Percentiles rank a stretch among this genome's conserved stretches.
These are phyloP conservation scores for Yponomeuta sedellus DNA, from an alignment of 2,888 invertebrate species.

Conservation along the genomic window DNA sequence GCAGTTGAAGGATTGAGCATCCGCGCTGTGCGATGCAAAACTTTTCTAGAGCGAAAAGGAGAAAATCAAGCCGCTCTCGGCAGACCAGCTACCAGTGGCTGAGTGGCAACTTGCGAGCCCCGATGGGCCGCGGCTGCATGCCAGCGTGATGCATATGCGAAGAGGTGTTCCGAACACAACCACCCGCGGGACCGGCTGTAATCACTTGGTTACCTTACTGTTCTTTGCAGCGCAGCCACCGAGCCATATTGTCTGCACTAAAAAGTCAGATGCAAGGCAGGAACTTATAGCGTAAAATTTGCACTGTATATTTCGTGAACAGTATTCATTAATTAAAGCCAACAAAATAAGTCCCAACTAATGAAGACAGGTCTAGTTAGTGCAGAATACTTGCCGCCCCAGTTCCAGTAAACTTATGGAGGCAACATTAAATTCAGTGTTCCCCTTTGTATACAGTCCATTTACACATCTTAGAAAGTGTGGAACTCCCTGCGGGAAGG, in stretches of 20 bases:
- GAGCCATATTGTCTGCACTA: neutral
- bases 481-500: conserved; percentile 32
- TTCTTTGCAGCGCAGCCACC: neutral
- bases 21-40: neutral
- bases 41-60: neutral
- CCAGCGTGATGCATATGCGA: conserved; percentile 52
- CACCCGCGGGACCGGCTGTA: conserved; percentile 44
- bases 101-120: conserved; percentile 27
- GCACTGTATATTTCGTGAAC: neutral
- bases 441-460: conserved; percentile 40
- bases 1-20: neutral
- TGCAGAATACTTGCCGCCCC: conserved; percentile 1
- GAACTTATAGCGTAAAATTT: neutral
- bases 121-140: conserved; percentile 43
- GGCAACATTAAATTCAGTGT: conserved; percentile 1
- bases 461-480: conserved; percentile 36
- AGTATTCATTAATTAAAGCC: neutral
- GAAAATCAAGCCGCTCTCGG: neutral
- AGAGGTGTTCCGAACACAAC: conserved; percentile 26
- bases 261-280: neutral
- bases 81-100: neutral
- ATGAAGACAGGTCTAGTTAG: conserved; percentile 1
- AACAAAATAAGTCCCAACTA: conserved; percentile 3
- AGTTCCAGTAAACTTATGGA: conserved; percentile 2
- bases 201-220: conserved; percentile 39